Percentiles rank a stretch among this genome's conserved stretches.
These are phyloP conservation scores for Pedetes capensis DNA, from an alignment of 2,113 vertebrate genomes.

Conservation along the genomic window DNA sequence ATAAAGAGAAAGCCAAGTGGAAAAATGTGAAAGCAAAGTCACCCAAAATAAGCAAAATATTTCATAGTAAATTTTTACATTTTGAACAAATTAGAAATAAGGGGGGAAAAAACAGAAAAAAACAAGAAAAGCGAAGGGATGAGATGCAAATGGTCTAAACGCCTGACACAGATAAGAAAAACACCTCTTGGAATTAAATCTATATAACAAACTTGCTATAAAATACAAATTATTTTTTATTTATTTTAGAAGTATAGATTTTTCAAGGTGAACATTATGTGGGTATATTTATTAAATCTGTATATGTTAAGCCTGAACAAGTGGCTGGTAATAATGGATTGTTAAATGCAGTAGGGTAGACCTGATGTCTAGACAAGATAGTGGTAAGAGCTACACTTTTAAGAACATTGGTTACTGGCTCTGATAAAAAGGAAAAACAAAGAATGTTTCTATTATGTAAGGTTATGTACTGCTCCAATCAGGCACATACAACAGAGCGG, in stretches of 20 bases:
- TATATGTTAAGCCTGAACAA: conserved; percentile 64
- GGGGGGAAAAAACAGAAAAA: not conserved
- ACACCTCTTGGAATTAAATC: not conserved
- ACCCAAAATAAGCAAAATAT: not conserved
- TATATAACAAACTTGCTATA: not conserved
- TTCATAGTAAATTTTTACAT: not conserved
- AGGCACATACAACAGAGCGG: conserved; percentile 58
- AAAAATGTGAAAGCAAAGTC: not conserved
- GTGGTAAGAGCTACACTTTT: conserved; percentile 65
- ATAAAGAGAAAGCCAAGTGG: conserved; percentile 12
- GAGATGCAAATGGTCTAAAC: not conserved
- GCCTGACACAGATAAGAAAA: not conserved
- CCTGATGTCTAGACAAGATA: conserved; percentile 91
- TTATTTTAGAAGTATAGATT: conserved; percentile 46
- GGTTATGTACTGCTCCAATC: conserved; percentile 58
- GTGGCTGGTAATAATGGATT: conserved; percentile 72
- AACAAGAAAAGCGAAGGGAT: not conserved
- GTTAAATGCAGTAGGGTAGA: conserved; percentile 72
- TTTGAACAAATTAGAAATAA: not conserved
- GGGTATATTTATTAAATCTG: conserved; percentile 58
- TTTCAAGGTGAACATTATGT: conserved; percentile 51
- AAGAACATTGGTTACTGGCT: conserved; percentile 70
- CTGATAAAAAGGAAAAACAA: conserved; percentile 75
- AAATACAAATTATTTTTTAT: conserved; percentile 56
- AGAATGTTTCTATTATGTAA: conserved; percentile 74